Base-by-base conservation (phyloP, 2,797 vertebrate genomes). In the Chaenodraco wilsoni region DNA sequence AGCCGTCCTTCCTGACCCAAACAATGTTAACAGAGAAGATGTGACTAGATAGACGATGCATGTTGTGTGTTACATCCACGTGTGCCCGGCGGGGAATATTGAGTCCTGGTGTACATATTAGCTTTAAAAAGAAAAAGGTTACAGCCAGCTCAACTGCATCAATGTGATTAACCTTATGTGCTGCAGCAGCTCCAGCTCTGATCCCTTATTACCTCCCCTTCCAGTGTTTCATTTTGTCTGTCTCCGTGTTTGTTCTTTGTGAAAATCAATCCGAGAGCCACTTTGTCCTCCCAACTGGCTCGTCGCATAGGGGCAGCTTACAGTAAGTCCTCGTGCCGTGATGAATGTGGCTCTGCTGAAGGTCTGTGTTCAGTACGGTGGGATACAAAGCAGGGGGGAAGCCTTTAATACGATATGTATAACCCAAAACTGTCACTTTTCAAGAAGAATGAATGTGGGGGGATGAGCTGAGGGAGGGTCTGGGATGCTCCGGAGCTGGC, bases 351-450 rank as follows among this genome's bases (percentile, higher is more conserved):
- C 78, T 73, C 74, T 76, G 59, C 81, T 71, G 80, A 88, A 81
- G 81, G 65, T 84, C 72, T 84, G 84, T 85, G 90, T 91, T 83
- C 83, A 65, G 64, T 78, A 83, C 65, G 45, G 69, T 23, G 16
- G 57, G 74, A 78, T 69, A 81, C 77, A 72, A 82, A 81, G 80
- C 17, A 6, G 58, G 62, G 33, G 72, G 74, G 81, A 84, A 63
- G 63, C 79, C 81, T 88, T 87, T 89, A 87, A 84, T 90, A 82
- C 80, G 71, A 75, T 85, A 85, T 88, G 86, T 85, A 85, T 93
- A 93, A 93, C 93, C 93, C 82, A 85, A 91, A 94, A 94, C 88
- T 90, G 90, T 94, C 93, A 92, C 78, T 62, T 85, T 72, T 60
- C 50, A 65, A 78, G 86, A 87, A 89, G 13, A 93, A 92, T 84